These are phyloP conservation scores for Spilosoma lubricipeda DNA, from an alignment of 2,888 invertebrate species.

Conservation along the genomic window DNA sequence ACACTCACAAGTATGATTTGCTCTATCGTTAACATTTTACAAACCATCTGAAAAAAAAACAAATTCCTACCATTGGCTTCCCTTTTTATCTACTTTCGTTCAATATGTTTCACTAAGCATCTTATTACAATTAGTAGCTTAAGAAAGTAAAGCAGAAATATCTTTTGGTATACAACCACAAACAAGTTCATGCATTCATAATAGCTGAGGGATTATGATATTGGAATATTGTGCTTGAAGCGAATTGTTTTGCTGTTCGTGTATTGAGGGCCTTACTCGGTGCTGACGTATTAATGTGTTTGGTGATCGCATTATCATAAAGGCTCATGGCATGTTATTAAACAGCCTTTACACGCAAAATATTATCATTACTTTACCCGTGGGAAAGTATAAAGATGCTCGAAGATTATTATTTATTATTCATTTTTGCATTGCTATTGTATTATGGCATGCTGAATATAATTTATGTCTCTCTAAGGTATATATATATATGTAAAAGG, in stretches of 20 bases:
- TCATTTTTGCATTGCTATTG: not conserved
- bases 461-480: not conserved
- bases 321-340: conserved; percentile 3
- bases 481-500: too few species aligned
- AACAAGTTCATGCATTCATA: not conserved
- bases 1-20: too few species aligned
- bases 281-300: conserved; percentile 6
- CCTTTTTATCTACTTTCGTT: too few species aligned
- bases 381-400: not conserved
- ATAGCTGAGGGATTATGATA: not conserved
- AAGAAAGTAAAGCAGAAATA: not conserved
- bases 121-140: not conserved
- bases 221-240: not conserved
- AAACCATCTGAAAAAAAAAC: too few species aligned
- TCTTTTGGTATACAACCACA: not conserved
- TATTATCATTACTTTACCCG: not conserved
- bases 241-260: not conserved
- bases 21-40: too few species aligned
- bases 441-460: not conserved
- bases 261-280: not conserved
- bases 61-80: too few species aligned
- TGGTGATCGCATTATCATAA: conserved; percentile 8
- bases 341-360: not conserved
- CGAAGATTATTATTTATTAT: not conserved
- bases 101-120: too few species aligned